Percentiles rank a stretch among this genome's conserved stretches.
Conservation (phyloP, 2,797 vertebrate species). For the Lutjanus argentimaculatus region DNA sequence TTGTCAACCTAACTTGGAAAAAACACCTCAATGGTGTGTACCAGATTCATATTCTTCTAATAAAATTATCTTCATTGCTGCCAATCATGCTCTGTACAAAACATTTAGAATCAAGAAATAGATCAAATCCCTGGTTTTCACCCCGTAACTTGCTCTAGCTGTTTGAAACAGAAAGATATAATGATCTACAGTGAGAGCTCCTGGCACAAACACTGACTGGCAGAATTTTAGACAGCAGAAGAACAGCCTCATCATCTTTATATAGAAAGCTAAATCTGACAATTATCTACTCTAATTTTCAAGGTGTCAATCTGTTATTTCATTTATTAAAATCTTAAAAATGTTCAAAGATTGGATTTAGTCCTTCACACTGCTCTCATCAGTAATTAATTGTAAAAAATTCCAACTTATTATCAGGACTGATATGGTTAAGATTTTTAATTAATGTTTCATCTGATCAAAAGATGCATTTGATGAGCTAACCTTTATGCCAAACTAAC, state of each 20-base stretch:
- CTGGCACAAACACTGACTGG: conserved; percentile 10
- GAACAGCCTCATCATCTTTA: conserved; percentile 12
- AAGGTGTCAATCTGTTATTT: background rate
- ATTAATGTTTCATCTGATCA: conserved; percentile 3
- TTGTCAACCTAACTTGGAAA: background rate
- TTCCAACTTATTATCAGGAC: background rate
- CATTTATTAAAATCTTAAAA: background rate
- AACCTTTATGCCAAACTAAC: conserved; percentile 4
- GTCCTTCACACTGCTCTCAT: background rate
- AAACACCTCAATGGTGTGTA: background rate
- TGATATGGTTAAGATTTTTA: background rate
- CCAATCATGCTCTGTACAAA: background rate
- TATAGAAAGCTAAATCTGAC: conserved; percentile 11
- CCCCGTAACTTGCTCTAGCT: background rate
- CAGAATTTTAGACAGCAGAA: conserved; percentile 18
- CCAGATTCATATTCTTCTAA: background rate
- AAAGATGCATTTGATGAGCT: conserved; percentile 12
- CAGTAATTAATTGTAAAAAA: background rate
- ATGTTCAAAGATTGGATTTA: conserved; percentile 4
- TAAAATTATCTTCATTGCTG: background rate
- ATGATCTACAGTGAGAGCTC: background rate
- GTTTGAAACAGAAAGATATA: conserved; percentile 15
- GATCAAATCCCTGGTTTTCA: conserved; percentile 4
- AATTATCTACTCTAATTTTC: conserved; percentile 1
- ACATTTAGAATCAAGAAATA: conserved; percentile 8